phyloP scores from a whole-genome alignment of 1,140 invertebrate species.

The Aphelenchoides avenae region DNA sequence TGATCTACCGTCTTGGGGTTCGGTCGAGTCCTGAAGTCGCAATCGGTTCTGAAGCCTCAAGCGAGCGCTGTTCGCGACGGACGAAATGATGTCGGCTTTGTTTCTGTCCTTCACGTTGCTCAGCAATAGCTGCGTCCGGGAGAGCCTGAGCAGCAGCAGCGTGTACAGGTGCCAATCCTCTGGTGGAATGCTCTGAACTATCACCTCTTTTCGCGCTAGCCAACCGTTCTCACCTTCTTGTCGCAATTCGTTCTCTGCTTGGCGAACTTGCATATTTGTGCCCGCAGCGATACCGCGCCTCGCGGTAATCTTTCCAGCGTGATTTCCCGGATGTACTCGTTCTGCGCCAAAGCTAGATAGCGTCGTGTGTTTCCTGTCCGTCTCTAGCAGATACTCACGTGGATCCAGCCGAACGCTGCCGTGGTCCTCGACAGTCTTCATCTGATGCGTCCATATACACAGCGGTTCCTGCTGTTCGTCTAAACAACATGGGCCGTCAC shows the following conservation, averaged over 20 bases:
- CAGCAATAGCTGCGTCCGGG: too few relatives aligned
- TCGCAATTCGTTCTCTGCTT: conserved; percentile 31
- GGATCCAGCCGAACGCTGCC: conserved; percentile 26
- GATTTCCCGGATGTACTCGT: too few relatives aligned
- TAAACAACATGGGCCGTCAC: too few relatives aligned
- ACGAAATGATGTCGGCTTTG: too few relatives aligned
- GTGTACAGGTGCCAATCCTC: conserved; percentile 30
- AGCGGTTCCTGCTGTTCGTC: conserved; percentile 19
- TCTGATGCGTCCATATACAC: conserved; percentile 23
- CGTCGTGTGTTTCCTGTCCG: background rate
- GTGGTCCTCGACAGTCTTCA: conserved; percentile 32
- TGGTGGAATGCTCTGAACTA: conserved; percentile 33
- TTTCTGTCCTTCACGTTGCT: too few relatives aligned
- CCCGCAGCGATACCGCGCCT: conserved; percentile 21
- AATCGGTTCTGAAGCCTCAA: too few relatives aligned
- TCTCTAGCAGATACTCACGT: conserved; percentile 11
- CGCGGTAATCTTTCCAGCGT: conserved; percentile 6
- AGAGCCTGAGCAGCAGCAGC: conserved; percentile 23
- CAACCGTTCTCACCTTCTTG: conserved; percentile 15
- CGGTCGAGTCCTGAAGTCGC: too few relatives aligned
- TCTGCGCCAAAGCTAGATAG: conserved; percentile 22
- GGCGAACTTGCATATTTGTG: conserved; percentile 31
- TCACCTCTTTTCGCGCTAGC: conserved; percentile 6
- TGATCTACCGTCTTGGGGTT: too few relatives aligned
- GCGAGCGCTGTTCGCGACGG: too few relatives aligned